Base-by-base conservation (phyloP, 1,140 invertebrate genomes). In the Caenorhabditis brenneri region DNA sequence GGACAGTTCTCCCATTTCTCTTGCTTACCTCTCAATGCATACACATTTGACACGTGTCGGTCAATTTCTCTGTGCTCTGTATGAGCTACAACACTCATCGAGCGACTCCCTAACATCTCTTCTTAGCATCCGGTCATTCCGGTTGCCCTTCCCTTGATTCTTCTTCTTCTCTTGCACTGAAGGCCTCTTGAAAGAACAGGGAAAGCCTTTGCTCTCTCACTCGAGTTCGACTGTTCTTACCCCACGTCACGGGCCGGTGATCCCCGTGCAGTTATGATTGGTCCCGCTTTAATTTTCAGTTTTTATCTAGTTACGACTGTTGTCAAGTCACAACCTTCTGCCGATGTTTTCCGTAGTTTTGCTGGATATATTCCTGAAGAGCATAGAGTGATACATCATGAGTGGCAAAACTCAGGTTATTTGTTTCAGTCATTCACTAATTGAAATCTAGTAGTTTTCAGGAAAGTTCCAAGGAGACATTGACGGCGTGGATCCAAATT, bases 391-490 rank as follows among this genome's bases (percentile, higher is more conserved):
- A 29, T 29, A 29, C 81, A 82, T 74, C 81, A 82, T 39, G 53
- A 79, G 22, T 83, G 69, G 55, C 65, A 74, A 24, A 74, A 74
- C n/a, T 74, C 65, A 74, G 65, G 65, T 74, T n/a, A n/a, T n/a
- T n/a, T n/a, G n/a, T n/a, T n/a, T n/a, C n/a, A n/a, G n/a, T n/a
- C n/a, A n/a, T n/a, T n/a, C n/a, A n/a, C n/a, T n/a, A n/a, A n/a
- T n/a, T n/a, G n/a, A n/a, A n/a, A n/a, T n/a, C n/a, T n/a, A n/a
- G n/a, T n/a, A n/a, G n/a, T n/a, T 55, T 89, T 88, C 79, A 89
- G 89, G 89, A 16, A 90, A 90, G 87, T 90, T 91, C 58, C 89
- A 90, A 87, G 89, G 89, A 29, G 89, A 90, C 82, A 90, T 90
- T 80, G 89, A 90, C 80, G 89, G 89, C 15, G 86, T 91, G 39